Evolutionary conservation across 2,888 invertebrate genomes (phyloP), one percentile per base, ranked within the genome.

Genomic region (Limnephilus marmoratus): DNA sequence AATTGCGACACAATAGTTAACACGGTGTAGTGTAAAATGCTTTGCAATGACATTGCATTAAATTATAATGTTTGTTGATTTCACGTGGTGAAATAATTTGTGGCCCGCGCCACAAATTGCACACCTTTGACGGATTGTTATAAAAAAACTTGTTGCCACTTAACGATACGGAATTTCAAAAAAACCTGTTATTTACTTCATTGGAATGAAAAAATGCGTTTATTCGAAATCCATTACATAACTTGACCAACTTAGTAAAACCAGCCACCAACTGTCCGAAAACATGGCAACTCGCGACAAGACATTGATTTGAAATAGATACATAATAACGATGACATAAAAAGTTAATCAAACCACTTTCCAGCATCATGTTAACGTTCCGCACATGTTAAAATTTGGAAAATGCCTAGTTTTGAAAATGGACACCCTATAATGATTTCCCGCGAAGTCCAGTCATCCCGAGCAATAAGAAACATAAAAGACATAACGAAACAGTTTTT

Each of bases 401-500:
- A 18, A 18, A 24, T 18, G 53, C 4, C 53, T 53, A 53, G 18
- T 53, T 53, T 53, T 53, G 53, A 53, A 18, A 53, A 53, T 53
- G 53, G 53, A 18, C 18, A 15, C 53, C 53, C 0, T 45, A 4
- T 18, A 53, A 18, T 18, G 7, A 53, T 18, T 68, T 24, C 83
- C 31, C 37, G 83, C n/a, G 37, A 34, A 24, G 83, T n/a, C 37
- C 37, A 3, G 83, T 83, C 37, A 83, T 34, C n/a, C 15, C 31
- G 24, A 37, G 24, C 83, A 45, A 49, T 45, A 49, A 45, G 86
- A 86, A 86, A 29, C 41, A 41, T 41, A 41, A 41, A 41, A 41
- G 45, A 37, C 45, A 45, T 49, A 86, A 49, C n/a, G 45, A 29
- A 86, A 86, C 45, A 45, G 37, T 86, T 86, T 86, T 41, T 41